These are phyloP conservation scores for Ataeniobius toweri DNA, from an alignment of 2,797 vertebrate genomes.

Conservation along the genomic window DNA sequence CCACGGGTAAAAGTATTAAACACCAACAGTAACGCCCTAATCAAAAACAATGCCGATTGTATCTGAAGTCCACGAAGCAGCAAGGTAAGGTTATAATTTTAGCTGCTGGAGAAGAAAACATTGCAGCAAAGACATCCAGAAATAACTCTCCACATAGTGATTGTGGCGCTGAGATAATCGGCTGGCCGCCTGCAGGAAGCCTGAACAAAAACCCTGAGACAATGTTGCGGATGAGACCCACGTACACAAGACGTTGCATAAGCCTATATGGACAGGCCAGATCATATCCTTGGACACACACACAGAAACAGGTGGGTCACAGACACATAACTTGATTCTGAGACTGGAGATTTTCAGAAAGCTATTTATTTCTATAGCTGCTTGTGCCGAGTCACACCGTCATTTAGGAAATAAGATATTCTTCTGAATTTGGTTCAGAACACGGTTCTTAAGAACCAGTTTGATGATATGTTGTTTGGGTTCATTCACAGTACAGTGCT, in stretches of 20 bases:
- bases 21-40: slow-evolving; percentile 33
- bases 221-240: slow-evolving; percentile 54
- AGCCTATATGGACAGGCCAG: slow-evolving; percentile 19
- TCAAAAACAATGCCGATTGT: slow-evolving; percentile 59
- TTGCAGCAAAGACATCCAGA: slow-evolving; percentile 60
- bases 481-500: neutral
- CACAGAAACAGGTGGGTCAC: neutral
- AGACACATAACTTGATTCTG: neutral
- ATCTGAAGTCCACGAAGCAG: slow-evolving; percentile 29
- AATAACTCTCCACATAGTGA: slow-evolving; percentile 59
- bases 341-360: neutral
- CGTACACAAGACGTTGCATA: slow-evolving; percentile 44
- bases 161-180: slow-evolving; percentile 43
- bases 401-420: neutral
- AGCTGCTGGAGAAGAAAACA: slow-evolving; percentile 71
- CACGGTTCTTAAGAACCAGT: neutral
- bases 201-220: slow-evolving; percentile 53
- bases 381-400: neutral
- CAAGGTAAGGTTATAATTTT: slow-evolving; percentile 70
- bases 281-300: slow-evolving; percentile 21
- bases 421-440: neutral
- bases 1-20: slow-evolving; percentile 35
- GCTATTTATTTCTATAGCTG: neutral
- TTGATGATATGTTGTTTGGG: neutral
- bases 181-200: slow-evolving; percentile 56